These are phyloP conservation scores for Ephydatia muelleri DNA, from an alignment of 37 sponge, comb jelly and placozoan genomes.

Conservation along the genomic window DNA sequence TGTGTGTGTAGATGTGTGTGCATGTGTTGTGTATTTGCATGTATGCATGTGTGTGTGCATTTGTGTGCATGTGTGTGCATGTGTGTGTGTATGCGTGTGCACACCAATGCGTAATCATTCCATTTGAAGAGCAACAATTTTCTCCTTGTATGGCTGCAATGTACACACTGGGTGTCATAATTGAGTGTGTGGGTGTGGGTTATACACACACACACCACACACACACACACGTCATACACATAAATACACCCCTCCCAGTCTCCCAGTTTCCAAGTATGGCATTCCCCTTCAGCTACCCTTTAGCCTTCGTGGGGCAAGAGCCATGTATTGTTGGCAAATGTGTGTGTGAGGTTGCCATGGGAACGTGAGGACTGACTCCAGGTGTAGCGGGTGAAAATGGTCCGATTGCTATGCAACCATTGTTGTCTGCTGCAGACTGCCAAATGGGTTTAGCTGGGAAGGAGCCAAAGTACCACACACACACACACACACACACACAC, in stretches of 20 bases:
- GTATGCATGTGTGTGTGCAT: slow-evolving; percentile 20
- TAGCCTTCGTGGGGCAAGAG: neutral
- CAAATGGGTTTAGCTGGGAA: too few relatives aligned
- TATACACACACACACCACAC: neutral
- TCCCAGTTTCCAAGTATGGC: too few relatives aligned
- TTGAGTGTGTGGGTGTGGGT: slow-evolving; percentile 4
- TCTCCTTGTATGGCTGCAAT: neutral
- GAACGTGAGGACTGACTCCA: too few relatives aligned
- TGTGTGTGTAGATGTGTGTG: neutral
- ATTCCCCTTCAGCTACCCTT: neutral
- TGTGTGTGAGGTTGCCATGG: slow-evolving; percentile 14
- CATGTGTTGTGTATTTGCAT: neutral
- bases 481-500: slow-evolving; percentile 37
- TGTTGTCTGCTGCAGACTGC: too few relatives aligned
- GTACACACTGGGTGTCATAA: too few relatives aligned
- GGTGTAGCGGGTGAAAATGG: too few relatives aligned
- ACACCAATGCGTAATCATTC: neutral
- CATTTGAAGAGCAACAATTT: neutral
- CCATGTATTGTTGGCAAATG: neutral
- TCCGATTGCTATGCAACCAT: too few relatives aligned
- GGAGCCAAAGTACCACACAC: neutral
- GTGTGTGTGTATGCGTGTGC: slow-evolving; percentile 34
- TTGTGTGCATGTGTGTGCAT: slow-evolving; percentile 8
- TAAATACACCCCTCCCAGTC: too few relatives aligned
- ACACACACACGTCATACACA: neutral